Evolutionary conservation across 37 sponge, comb jelly and placozoan genomes (phyloP), one percentile per base, ranked within the genome.

Genomic region (Ianthella basta): DNA sequence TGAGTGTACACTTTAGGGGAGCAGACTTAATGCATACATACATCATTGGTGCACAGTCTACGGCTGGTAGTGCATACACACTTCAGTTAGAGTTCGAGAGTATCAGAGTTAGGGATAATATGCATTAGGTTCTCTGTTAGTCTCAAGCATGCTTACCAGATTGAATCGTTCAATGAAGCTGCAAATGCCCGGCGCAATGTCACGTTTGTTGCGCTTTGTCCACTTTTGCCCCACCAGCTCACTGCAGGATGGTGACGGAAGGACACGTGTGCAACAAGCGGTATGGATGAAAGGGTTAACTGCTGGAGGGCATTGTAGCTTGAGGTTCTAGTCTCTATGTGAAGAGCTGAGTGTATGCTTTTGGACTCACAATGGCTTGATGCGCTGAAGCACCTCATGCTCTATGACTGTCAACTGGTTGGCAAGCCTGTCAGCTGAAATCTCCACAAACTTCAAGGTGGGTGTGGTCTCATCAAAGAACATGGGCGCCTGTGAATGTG

Each of bases 221-320:
- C 91, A 91, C 53, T 87, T 87, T 75, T 91, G 91, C 29, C 87
- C 84, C 6, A 91, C 80, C 27, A 91, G 83, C 65, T 91, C 91
- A 87, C 91, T 81, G 36, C 14, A n/a, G 59, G 2, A 27, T 15
- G 2, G 37, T 27, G 59, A 5, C 4, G 30, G 20, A 1, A 55
- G 60, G 6, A 65, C 2, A 61, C 63, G 13, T 61, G 27, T 61
- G 63, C 4, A 44, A 44, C 3, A 44, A 44, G 50, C 8, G 50
- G 50, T 44, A 44, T 44, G 50, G 50, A 10, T 8, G 50, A 44
- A 44, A 8, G 50, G 50, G 50, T 44, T 44, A n/a, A n/a, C n/a
- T n/a, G n/a, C n/a, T n/a, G n/a, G n/a, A n/a, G n/a, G n/a, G n/a
- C n/a, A n/a, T n/a, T n/a, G n/a, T n/a, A n/a, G n/a, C n/a, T n/a